These are phyloP conservation scores for Oophaga sylvatica DNA, from an alignment of 2,797 vertebrate genomes.

Conservation along the genomic window DNA sequence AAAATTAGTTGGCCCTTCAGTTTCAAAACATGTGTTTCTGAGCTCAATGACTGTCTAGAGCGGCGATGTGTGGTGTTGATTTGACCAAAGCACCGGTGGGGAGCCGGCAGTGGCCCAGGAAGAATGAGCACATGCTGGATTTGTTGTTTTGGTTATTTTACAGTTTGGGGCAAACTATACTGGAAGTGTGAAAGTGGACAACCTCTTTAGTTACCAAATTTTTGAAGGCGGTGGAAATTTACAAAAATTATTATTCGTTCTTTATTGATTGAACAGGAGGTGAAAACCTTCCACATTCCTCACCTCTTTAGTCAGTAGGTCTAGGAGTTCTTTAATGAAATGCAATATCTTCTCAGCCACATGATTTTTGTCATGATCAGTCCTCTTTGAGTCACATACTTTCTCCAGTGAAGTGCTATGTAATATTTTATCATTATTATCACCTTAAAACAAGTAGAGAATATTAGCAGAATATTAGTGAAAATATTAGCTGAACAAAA, in stretches of 20 bases:
- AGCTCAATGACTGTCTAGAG: too few relatives aligned
- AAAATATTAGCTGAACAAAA: background rate
- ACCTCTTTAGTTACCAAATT: accelerated
- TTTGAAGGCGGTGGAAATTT: too few relatives aligned
- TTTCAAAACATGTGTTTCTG: too few relatives aligned
- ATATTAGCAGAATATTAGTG: too few relatives aligned
- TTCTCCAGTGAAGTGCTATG: background rate
- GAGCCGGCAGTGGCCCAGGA: too few relatives aligned
- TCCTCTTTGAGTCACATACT: background rate
- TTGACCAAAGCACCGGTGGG: too few relatives aligned
- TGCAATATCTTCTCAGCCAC: background rate
- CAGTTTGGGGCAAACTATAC: too few relatives aligned
- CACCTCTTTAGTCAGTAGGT: background rate
- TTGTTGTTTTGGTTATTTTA: too few relatives aligned
- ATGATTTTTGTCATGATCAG: background rate
- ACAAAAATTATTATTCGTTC: background rate
- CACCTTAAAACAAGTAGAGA: background rate
- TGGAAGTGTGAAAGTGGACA: background rate
- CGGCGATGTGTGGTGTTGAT: too few relatives aligned
- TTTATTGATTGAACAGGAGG: background rate
- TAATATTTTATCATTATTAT: background rate
- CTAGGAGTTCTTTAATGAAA: background rate
- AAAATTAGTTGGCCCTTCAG: too few relatives aligned
- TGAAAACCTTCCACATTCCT: background rate
- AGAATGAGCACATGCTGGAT: too few relatives aligned